These are phyloP conservation scores for Poecilia gillii DNA, from an alignment of 2,797 vertebrate species.

Conservation along the genomic window DNA sequence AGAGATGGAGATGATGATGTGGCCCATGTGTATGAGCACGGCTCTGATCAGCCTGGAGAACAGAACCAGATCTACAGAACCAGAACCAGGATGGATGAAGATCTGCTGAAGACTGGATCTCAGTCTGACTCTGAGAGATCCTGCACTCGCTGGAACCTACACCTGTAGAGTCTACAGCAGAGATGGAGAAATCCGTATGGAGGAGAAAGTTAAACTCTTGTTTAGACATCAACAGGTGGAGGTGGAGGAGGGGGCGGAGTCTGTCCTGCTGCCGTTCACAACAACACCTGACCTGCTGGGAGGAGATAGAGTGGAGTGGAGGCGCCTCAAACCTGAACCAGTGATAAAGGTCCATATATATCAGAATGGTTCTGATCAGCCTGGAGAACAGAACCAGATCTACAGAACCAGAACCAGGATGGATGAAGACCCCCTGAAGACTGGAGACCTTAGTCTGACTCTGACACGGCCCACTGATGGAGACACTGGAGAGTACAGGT, in stretches of 20 bases:
- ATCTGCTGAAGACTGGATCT: no score
- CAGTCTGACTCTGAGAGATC: no score
- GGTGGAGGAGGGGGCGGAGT: background rate
- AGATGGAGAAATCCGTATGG: no score
- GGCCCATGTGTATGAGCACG: no score
- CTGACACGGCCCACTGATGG: background rate
- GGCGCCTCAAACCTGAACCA: no score
- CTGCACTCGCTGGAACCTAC: no score
- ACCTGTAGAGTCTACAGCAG: no score
- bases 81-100: no score
- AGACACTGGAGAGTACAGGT: background rate
- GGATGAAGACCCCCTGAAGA: background rate
- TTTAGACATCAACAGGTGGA: background rate
- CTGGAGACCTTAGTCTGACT: constrained; percentile 1
- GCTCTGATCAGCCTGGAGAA: no score
- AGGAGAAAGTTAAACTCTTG: no score
- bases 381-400: background rate
- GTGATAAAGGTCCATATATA: background rate
- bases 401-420: background rate
- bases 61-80: no score
- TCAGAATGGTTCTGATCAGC: background rate
- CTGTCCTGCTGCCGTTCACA: background rate
- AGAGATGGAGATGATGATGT: no score
- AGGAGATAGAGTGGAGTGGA: background rate
- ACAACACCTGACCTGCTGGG: background rate